A percentile compares a stretch with the other conserved stretches of the same genome.
These are phyloP conservation scores for Ashinkailepas kermadecensis DNA, from an alignment of 2,888 invertebrate species.

Conservation along the genomic window DNA sequence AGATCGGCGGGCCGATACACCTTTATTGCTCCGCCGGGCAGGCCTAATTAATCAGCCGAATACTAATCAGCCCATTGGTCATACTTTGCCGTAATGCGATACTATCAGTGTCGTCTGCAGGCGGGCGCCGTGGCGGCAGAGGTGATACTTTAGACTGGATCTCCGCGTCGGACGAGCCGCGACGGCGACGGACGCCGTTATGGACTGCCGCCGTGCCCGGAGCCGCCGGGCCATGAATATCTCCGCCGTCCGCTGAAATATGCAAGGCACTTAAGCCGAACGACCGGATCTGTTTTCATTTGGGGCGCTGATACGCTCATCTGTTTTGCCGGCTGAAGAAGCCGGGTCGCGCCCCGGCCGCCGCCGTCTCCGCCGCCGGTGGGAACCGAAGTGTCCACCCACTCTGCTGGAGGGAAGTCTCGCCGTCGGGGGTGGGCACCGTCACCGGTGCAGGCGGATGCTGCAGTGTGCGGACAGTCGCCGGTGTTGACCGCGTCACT, in stretches of 20 bases:
- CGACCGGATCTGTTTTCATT: conserved; percentile 12
- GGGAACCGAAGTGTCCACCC: too few relatives aligned
- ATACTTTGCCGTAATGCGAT: not conserved
- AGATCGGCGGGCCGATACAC: not conserved
- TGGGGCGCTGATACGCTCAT: not conserved
- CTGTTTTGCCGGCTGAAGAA: not conserved
- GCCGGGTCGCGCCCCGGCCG: too few relatives aligned
- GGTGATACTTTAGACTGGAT: not conserved
- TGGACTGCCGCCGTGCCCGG: too few relatives aligned
- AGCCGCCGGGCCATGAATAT: not conserved
- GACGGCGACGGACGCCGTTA: not conserved
- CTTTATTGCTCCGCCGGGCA: not conserved
- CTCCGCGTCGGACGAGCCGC: not conserved
- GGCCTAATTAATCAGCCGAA: not conserved
- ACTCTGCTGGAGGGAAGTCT: too few relatives aligned
- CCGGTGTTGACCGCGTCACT: too few relatives aligned
- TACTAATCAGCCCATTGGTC: not conserved
- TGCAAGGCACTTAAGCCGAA: not conserved
- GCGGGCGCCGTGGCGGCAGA: not conserved
- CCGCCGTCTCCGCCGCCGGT: too few relatives aligned
- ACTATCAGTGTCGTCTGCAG: not conserved
- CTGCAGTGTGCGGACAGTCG: too few relatives aligned
- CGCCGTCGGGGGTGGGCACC: too few relatives aligned
- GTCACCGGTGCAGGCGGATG: too few relatives aligned
- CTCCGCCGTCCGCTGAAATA: not conserved